These are phyloP conservation scores for Dryadula phaetusa DNA, from an alignment of 2,888 invertebrate species.

Conservation along the genomic window DNA sequence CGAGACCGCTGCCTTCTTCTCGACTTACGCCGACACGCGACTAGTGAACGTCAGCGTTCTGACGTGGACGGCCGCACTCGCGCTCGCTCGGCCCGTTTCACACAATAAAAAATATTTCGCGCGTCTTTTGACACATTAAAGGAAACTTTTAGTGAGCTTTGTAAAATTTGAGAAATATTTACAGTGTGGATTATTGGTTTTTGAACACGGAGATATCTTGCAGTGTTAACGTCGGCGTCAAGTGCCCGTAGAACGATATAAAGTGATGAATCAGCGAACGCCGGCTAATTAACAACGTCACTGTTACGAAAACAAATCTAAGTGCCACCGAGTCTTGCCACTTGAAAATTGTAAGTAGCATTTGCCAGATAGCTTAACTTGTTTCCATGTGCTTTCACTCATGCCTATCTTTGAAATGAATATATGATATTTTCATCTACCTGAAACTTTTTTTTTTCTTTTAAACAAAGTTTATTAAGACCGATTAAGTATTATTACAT, in stretches of 20 bases:
- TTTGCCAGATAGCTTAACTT: not conserved
- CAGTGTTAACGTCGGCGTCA: slow-evolving; percentile 72
- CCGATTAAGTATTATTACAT: not conserved
- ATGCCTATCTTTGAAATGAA: not conserved
- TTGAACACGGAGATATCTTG: slow-evolving; percentile 60
- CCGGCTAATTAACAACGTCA: slow-evolving; percentile 80
- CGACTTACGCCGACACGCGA: slow-evolving; percentile 81
- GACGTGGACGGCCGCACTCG: slow-evolving; percentile 76
- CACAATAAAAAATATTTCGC: slow-evolving; percentile 79
- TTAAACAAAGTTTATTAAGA: not conserved
- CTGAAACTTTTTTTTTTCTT: not conserved
- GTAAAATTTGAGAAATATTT: slow-evolving; percentile 61
- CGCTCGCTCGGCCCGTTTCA: slow-evolving; percentile 65
- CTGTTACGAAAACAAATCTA: slow-evolving; percentile 79
- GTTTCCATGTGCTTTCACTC: not conserved
- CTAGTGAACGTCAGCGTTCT: slow-evolving; percentile 81
- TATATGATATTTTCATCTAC: not conserved
- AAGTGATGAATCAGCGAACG: slow-evolving; percentile 83
- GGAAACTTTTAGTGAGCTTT: slow-evolving; percentile 73
- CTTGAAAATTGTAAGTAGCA: slow-evolving; percentile 73
- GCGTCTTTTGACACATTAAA: slow-evolving; percentile 73
- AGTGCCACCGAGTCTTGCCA: slow-evolving; percentile 62
- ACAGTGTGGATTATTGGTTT: slow-evolving; percentile 50
- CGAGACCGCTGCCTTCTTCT: slow-evolving; percentile 84
- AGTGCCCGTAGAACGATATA: slow-evolving; percentile 77